A percentile compares a stretch with the other conserved stretches of the same genome.
Evolutionary conservation across 2,888 invertebrate genomes (phyloP).

Genomic region (Macropis europaea): DNA sequence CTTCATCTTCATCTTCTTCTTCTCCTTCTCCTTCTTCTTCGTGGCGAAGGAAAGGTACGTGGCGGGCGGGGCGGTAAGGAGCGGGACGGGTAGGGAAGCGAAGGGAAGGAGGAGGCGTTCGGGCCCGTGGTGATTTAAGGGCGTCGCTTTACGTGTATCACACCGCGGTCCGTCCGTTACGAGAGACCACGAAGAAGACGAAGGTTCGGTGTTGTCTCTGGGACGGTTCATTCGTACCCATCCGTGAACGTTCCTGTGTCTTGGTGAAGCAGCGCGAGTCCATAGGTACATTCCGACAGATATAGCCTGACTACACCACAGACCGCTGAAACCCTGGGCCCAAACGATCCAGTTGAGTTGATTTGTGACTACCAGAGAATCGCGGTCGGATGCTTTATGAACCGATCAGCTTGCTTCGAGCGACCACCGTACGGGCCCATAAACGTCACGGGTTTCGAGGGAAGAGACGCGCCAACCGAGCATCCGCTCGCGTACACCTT

Average conservation of each 20-base stretch:
- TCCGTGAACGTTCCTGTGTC: slow-evolving; percentile 45
- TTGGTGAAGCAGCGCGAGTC: slow-evolving; percentile 52
- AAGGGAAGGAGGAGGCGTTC: slow-evolving; percentile 61
- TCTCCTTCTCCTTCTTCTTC: no score
- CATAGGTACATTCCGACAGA: slow-evolving; percentile 52
- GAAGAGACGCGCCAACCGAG: slow-evolving; percentile 52
- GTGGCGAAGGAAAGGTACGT: not conserved
- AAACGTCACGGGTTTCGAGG: slow-evolving; percentile 70
- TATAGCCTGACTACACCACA: slow-evolving; percentile 52
- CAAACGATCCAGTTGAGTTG: slow-evolving; percentile 70
- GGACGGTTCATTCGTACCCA: slow-evolving; percentile 45
- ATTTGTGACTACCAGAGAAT: slow-evolving; percentile 71
- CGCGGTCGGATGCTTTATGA: slow-evolving; percentile 71
- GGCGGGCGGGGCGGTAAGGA: not conserved
- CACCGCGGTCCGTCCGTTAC: slow-evolving; percentile 68
- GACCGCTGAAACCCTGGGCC: slow-evolving; percentile 63
- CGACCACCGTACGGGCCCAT: slow-evolving; percentile 66
- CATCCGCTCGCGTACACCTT: slow-evolving; percentile 12
- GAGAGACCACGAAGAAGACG: slow-evolving; percentile 61
- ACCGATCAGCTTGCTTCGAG: slow-evolving; percentile 68
- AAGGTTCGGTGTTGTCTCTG: slow-evolving; percentile 59
- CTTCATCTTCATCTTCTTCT: no score
- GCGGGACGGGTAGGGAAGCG: not conserved
- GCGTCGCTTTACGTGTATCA: slow-evolving; percentile 78
- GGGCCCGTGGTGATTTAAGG: slow-evolving; percentile 75